Conservation (phyloP, 2,888 invertebrate species). For the Xanthorhoe designata region DNA sequence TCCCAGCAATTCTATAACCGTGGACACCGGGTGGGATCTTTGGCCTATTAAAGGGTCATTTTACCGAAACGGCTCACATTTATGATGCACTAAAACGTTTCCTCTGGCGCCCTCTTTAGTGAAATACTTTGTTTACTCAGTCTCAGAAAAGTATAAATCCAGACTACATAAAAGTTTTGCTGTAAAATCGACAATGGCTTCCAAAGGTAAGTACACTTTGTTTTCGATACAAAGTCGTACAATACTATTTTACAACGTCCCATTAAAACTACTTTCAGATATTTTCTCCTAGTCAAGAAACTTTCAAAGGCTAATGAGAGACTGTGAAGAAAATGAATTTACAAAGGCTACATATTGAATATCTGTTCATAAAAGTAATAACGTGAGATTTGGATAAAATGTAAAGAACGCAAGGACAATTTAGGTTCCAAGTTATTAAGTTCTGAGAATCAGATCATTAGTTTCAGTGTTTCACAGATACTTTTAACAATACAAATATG, state of each 20-base stretch:
- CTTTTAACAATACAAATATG: too few species aligned
- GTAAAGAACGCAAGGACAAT: too few species aligned
- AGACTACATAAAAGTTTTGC: slow-evolving; percentile 31
- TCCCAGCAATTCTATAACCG: slow-evolving; percentile 27
- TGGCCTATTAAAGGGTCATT: slow-evolving; percentile 52
- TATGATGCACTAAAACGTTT: slow-evolving; percentile 64
- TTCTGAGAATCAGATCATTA: too few species aligned
- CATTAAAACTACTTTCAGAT: too few species aligned
- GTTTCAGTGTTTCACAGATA: too few species aligned
- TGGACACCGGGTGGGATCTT: slow-evolving; percentile 46
- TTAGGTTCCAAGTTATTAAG: too few species aligned
- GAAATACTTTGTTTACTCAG: slow-evolving; percentile 45
- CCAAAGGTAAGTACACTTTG: slow-evolving; percentile 21
- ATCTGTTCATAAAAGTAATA: too few species aligned
- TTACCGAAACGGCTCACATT: slow-evolving; percentile 58
- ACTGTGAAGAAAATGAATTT: too few species aligned
- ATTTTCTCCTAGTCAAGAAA: too few species aligned
- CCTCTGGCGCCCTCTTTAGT: slow-evolving; percentile 48
- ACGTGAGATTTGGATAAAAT: too few species aligned
- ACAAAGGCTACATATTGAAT: too few species aligned
- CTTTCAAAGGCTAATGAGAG: too few species aligned
- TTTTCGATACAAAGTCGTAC: slow-evolving; percentile 18
- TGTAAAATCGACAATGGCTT: slow-evolving; percentile 28
- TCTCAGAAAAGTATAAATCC: slow-evolving; percentile 34
- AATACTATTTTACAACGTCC: not conserved